Base-by-base conservation (phyloP, 2,113 vertebrate genomes). In the Cynopterus brachyotis region DNA sequence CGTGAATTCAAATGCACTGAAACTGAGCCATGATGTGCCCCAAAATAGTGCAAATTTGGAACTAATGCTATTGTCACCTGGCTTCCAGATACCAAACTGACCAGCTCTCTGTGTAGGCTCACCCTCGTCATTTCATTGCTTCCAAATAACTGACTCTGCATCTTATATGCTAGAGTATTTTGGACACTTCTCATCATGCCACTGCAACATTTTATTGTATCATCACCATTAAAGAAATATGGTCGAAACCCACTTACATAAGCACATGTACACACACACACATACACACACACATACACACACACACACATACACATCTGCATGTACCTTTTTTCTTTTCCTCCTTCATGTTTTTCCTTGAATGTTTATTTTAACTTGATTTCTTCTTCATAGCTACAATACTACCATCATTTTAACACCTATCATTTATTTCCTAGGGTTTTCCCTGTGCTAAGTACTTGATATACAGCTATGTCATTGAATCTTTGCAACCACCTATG, bases 201-300 rank as follows among this genome's bases (percentile, higher is more conserved):
- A 5, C 0, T 2, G 35, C 10, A 59, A 59, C 30, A 30, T 47
- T 50, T 20, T 24, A 8, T 26, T 32, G 2, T 28, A 7, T 42
- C 42, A 16, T 30, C 17, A 0, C 22, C 35, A 8, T 30, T 40
- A 42, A 93, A 47, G 55, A 78, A 72, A 13, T 12, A 2, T 12
- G 28, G 32, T 32, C 13, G 19, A 79, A 69, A 50, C 32, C 26
- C 22, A n/a, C 6, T 64, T 37, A 73, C 73, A 57, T 19, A 20
- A n/a, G 50, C 53, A 24, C 19, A 6, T 1, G 5, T 12, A 3
- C 20, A 5, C 2, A 32, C 13, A 22, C 5, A 8, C 1, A 24
- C 1, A 24, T 26, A n/a, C 37, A 50, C 55, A 32, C 17, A 37
- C 19, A 70, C 59, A 11, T 37, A 26, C 42, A 42, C 42, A 42